phyloP scores from a whole-genome alignment of 2,888 invertebrate genomes.

The Lepeophtheirus nordmannii region DNA sequence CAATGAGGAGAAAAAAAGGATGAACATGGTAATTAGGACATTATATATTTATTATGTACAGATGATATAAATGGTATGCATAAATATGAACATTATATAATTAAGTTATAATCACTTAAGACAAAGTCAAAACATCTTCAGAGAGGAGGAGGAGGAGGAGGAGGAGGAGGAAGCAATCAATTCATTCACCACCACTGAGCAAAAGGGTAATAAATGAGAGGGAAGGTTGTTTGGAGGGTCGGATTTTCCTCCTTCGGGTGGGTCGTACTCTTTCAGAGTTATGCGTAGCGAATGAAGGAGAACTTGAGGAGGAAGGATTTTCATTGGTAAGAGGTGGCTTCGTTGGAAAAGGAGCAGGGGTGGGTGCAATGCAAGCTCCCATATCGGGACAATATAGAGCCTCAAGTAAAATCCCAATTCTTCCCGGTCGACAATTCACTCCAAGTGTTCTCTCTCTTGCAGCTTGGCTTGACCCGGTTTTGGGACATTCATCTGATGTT shows the following conservation, averaged over 20 bases:
- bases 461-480: not conserved
- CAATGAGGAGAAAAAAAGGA: too few species aligned
- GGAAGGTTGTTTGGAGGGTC: not conserved
- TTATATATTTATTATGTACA: too few species aligned
- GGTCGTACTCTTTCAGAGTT: not conserved
- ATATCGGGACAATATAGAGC: slow-evolving; percentile 15
- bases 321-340: too few species aligned
- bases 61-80: too few species aligned
- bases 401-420: slow-evolving; percentile 10
- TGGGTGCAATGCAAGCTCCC: not conserved
- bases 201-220: not conserved
- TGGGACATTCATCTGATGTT: slow-evolving; percentile 3
- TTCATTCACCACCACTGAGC: too few species aligned
- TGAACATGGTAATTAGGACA: too few species aligned
- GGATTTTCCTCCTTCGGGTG: not conserved
- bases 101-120: too few species aligned
- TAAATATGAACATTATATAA: too few species aligned
- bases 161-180: too few species aligned
- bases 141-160: too few species aligned
- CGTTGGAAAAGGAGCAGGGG: not conserved
- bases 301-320: not conserved
- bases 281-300: not conserved
- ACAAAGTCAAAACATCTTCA: too few species aligned
- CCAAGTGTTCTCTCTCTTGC: not conserved
- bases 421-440: slow-evolving; percentile 18